Evolutionary conservation across 1,140 invertebrate genomes (phyloP).

Genomic region (Drosophila athabasca): DNA sequence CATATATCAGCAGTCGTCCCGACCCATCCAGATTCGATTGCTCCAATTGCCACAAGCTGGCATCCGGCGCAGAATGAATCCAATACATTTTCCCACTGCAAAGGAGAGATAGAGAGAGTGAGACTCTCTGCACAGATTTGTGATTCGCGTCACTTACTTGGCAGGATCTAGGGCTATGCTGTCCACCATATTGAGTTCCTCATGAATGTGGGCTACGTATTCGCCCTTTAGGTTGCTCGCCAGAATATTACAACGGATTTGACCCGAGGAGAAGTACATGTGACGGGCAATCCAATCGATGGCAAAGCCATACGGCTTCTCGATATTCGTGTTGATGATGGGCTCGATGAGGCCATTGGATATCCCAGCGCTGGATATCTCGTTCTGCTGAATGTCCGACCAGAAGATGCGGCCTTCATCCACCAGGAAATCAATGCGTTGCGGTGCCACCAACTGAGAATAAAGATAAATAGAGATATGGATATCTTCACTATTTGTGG

Average conservation of each 20-base stretch:
- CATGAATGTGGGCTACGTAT: slow-evolving; percentile 85
- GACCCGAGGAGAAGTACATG: slow-evolving; percentile 87
- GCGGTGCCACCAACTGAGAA: slow-evolving; percentile 86
- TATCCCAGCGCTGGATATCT: slow-evolving; percentile 89
- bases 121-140: too few species aligned
- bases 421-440: slow-evolving; percentile 89
- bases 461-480: neutral
- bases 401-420: slow-evolving; percentile 89
- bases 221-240: slow-evolving; percentile 90
- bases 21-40: slow-evolving; percentile 88
- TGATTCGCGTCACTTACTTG: slow-evolving; percentile 69
- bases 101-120: slow-evolving; percentile 54
- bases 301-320: slow-evolving; percentile 84
- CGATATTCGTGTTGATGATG: slow-evolving; percentile 89
- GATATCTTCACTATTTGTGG: neutral
- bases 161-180: slow-evolving; percentile 88
- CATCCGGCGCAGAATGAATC: slow-evolving; percentile 84
- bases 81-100: slow-evolving; percentile 87
- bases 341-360: slow-evolving; percentile 87
- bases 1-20: slow-evolving; percentile 52
- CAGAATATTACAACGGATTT: slow-evolving; percentile 85
- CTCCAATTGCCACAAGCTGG: slow-evolving; percentile 85
- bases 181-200: slow-evolving; percentile 81
- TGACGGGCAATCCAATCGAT: slow-evolving; percentile 91
- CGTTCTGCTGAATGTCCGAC: slow-evolving; percentile 90